Evolutionary conservation across 1,140 invertebrate species (phyloP).

Genomic region (Dendrolimus kikuchii): DNA sequence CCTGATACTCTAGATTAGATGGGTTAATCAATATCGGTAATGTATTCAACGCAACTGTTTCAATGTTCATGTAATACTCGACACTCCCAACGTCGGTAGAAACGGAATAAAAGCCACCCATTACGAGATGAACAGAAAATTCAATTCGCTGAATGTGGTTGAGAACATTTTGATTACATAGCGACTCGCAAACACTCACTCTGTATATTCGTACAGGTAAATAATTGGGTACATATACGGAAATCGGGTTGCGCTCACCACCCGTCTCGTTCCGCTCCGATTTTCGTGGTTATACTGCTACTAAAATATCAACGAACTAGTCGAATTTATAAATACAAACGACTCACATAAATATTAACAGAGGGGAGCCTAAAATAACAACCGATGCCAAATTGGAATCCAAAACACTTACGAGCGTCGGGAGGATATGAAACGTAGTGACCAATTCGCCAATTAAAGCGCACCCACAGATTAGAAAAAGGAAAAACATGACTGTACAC

Average conservation of each 20-base stretch:
- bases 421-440: no score
- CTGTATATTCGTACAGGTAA: constrained; percentile 21
- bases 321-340: constrained; percentile 5
- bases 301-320: neutral
- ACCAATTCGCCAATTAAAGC: no score
- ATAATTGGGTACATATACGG: constrained; percentile 21
- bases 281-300: constrained; percentile 3
- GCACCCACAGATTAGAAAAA: no score
- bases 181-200: constrained; percentile 19
- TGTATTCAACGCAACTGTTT: constrained; percentile 20
- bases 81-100: constrained; percentile 10
- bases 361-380: constrained; percentile 3
- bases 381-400: no score
- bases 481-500: no score
- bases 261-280: constrained; percentile 12
- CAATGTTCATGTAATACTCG: constrained; percentile 9
- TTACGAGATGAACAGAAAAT: constrained; percentile 28
- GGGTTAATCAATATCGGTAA: constrained; percentile 23
- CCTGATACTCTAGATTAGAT: constrained; percentile 17
- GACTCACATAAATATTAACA: neutral
- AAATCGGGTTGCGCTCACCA: constrained; percentile 12
- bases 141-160: constrained; percentile 24
- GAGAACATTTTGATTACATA: constrained; percentile 27
- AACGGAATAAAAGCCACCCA: constrained; percentile 21
- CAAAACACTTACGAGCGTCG: no score